Evolutionary conservation across 2,113 vertebrate species (phyloP), one percentile per base, ranked within the genome.

Genomic region (Hyperopisus bebe): DNA sequence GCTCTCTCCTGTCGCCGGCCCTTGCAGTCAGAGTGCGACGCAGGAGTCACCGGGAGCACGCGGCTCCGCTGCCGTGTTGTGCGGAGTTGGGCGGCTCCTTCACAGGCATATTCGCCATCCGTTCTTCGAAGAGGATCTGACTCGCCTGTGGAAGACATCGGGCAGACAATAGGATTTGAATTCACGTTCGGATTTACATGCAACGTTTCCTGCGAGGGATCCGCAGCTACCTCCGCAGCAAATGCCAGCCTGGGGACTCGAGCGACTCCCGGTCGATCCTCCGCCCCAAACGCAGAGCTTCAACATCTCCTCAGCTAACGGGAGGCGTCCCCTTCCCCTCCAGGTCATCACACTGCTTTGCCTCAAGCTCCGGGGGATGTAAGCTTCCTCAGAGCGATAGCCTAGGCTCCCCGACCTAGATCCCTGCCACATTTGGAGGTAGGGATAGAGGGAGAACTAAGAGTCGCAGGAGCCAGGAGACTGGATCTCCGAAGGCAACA

Each of bases 371-470:
- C 83, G 6, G 83, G 80, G 44, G 83, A 85, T 47, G 46, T n/a
- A 48, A 47, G 47, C 70, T 42, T n/a, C 31, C 92, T 92, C 94
- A 92, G 90, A 93, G 93, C 90, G 91, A 66, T 66, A 94, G 94
- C 92, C 91, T 94, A 95, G 95, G 90, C 92, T 94, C 93, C 90
- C 94, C 97, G 96, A 96, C 96, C 96, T 96, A 96, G 95, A 95
- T 96, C 94, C 94, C 94, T 94, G 94, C 94, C 93, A 93, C 95
- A 91, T 95, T 91, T 95, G 96, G 95, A 96, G 95, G 93, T 89
- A 53, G 39, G 66, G 62, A 87, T 51, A 21, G 87, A 95, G 35
- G 51, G 66, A 70, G 50, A 62, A 66, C 9, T 66, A 10, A 83
- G 95, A 96, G 93, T 90, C 92, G 93, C 95, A 92, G 92, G 92